These are phyloP conservation scores for Labroides dimidiatus DNA, from an alignment of 2,797 vertebrate genomes.

Conservation along the genomic window DNA sequence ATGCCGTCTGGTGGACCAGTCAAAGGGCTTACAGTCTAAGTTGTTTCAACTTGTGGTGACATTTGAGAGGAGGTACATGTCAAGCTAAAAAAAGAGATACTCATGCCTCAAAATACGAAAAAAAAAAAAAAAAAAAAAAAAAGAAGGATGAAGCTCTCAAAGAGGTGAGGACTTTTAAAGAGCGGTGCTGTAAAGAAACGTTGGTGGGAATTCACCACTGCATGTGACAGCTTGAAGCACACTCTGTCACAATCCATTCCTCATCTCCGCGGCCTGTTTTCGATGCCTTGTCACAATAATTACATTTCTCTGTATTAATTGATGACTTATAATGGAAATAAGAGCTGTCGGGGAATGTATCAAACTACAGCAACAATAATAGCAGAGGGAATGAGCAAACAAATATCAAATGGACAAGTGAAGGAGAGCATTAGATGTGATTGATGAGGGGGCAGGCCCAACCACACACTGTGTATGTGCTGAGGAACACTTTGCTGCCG, in stretches of 20 bases:
- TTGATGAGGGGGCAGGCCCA: slow-evolving; percentile 63
- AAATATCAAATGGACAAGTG: slow-evolving; percentile 82
- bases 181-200: slow-evolving; percentile 38
- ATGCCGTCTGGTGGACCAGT: no score
- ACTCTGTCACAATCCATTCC: slow-evolving; percentile 74
- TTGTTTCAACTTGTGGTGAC: no score
- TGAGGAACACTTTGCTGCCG: slow-evolving; percentile 48
- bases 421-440: slow-evolving; percentile 71
- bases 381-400: slow-evolving; percentile 79
- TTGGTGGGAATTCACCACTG: slow-evolving; percentile 41
- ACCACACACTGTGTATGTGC: slow-evolving; percentile 53
- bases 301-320: slow-evolving; percentile 84
- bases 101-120: slow-evolving; percentile 17
- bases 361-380: slow-evolving; percentile 76
- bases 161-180: slow-evolving; percentile 40
- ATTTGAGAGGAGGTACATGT: slow-evolving; percentile 1
- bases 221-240: slow-evolving; percentile 73
- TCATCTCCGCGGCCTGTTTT: slow-evolving; percentile 64
- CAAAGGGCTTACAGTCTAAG: no score
- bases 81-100: slow-evolving; percentile 14
- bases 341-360: slow-evolving; percentile 81
- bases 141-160: slow-evolving; percentile 19
- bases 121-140: slow-evolving; percentile 27
- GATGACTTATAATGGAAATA: slow-evolving; percentile 82
- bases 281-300: slow-evolving; percentile 82